Evolutionary conservation across 2,888 invertebrate genomes (phyloP), one percentile per base, ranked within the genome.

Genomic region (Limnephilus marmoratus): DNA sequence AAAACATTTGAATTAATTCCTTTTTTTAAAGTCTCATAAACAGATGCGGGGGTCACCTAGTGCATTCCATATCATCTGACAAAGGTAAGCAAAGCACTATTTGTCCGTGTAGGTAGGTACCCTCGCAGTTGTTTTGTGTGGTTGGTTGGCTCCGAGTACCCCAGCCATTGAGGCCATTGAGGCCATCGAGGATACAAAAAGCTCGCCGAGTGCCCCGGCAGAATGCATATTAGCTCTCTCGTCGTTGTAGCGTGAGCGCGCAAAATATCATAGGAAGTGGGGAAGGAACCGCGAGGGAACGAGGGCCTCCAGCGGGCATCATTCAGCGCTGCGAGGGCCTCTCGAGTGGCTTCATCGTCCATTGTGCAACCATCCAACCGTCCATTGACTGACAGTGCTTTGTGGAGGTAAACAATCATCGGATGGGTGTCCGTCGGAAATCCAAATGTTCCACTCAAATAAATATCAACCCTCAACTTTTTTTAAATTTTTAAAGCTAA

Each of bases 251-350:
- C 92, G 90, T 90, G 68, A 90, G 53, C 89, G 45, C 81, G 85
- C 90, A 92, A 92, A 92, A 92, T 90, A 90, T 90, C 90, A 86
- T 90, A 82, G 37, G 82, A 91, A 80, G 90, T 85, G 18, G 82
- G 81, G 81, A 53, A 53, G 53, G 53, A 15, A 53, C 53, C 53
- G 4, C 18, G 53, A 53, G 53, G 53, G 18, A 15, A 53, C 53
- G 53, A 53, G 53, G 5, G 53, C 18, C 53, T 18, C 4, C 53
- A 53, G 18, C 53, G 53, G 53, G 53, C 53, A 18, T 90, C 45
- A 41, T n/a, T 18, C 82, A 37, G 31, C 18, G 41, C 34, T 31
- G 41, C 24, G 29, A 41, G 90, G n/a, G 34, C 29, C 24, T 49
- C 81, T 90, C 90, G 81, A 90, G 68, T 37, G 82, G 90, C 37